Conservation (phyloP, 1,140 invertebrate species). For the Hycleus cichorii region DNA sequence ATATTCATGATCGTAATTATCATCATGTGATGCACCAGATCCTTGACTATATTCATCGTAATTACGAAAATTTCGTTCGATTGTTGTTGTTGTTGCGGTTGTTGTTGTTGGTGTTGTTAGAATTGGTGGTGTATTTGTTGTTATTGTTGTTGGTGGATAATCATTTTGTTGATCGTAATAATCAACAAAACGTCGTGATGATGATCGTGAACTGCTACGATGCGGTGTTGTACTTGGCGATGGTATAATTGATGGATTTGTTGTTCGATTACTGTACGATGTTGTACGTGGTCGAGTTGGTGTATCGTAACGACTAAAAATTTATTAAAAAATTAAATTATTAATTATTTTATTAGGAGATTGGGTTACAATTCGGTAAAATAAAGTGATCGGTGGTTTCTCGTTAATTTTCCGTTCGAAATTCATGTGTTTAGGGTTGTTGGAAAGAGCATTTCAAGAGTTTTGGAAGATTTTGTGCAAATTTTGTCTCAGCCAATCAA, state of each 20-base stretch:
- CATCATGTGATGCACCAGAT: conserved; percentile 54
- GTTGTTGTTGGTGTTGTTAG: conserved; percentile 6
- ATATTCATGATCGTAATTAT: conserved; percentile 47
- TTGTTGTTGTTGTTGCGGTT: conserved; percentile 3
- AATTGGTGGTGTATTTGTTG: conserved; percentile 12
- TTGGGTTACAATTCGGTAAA: no score
- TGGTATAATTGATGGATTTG: conserved; percentile 28
- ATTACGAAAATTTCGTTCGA: conserved; percentile 47
- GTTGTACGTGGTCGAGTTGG: conserved; percentile 46
- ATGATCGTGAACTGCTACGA: conserved; percentile 31
- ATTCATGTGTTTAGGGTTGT: no score
- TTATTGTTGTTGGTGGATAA: conserved; percentile 16
- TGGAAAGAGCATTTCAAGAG: no score
- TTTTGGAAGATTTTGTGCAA: no score
- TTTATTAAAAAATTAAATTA: background rate
- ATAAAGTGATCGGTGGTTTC: no score
- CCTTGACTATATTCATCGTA: conserved; percentile 60
- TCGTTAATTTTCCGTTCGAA: no score
- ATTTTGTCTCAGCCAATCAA: no score
- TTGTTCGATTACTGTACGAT: conserved; percentile 41
- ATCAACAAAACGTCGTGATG: conserved; percentile 35
- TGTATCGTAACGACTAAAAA: conserved; percentile 37
- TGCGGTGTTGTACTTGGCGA: conserved; percentile 39
- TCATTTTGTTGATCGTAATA: conserved; percentile 39
- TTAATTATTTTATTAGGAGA: background rate